Evolutionary conservation across 2,888 invertebrate species (phyloP).

Genomic region (Tenthredo scrophulariae): DNA sequence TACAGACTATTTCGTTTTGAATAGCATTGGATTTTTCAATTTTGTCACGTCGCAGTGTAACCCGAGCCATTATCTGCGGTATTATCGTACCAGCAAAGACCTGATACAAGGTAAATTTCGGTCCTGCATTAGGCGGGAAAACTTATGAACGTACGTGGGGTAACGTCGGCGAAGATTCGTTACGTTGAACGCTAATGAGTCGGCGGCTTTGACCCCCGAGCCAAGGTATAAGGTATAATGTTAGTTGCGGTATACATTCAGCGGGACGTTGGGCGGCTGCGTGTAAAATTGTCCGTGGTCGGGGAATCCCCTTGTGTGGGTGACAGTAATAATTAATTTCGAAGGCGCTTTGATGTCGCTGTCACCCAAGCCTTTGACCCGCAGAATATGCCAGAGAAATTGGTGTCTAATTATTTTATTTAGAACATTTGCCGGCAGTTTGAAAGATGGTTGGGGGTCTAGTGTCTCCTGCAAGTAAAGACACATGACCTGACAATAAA

Average conservation of each 20-base stretch:
- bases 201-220: constrained; percentile 67
- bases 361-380: constrained; percentile 61
- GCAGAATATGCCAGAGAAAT: constrained; percentile 54
- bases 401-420: constrained; percentile 50
- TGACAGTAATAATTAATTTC: constrained; percentile 73
- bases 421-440: constrained; percentile 16
- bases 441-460: constrained; percentile 10
- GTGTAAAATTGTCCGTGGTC: constrained; percentile 49
- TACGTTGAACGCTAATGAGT: constrained; percentile 66
- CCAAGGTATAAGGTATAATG: constrained; percentile 40
- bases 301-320: constrained; percentile 54
- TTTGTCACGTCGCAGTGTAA: constrained; percentile 43
- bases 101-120: background rate
- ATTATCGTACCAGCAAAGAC: constrained; percentile 38
- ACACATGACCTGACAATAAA: background rate
- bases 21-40: constrained; percentile 4
- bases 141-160: constrained; percentile 40
- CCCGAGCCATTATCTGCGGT: constrained; percentile 29
- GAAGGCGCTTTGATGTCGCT: constrained; percentile 70
- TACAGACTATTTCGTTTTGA: constrained; percentile 13
- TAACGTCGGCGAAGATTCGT: constrained; percentile 56
- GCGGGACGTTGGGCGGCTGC: constrained; percentile 18
- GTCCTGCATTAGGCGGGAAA: constrained; percentile 4
- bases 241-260: constrained; percentile 15
- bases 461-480: background rate